Base-by-base conservation (phyloP, 2,888 invertebrate species). In the Chymomyza fuscimana region DNA sequence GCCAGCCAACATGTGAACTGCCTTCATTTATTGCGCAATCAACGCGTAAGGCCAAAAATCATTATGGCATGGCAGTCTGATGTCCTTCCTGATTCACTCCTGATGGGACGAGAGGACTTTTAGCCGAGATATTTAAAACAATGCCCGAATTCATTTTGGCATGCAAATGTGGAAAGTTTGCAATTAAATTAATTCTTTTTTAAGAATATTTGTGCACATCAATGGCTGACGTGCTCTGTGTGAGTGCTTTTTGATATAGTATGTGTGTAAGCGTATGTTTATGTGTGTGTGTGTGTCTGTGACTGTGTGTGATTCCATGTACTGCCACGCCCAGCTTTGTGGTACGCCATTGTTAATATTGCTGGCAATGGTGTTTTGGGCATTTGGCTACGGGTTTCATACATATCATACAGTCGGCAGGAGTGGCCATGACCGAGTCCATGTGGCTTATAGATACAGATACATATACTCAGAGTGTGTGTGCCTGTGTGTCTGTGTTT, bases 121-220 rank as follows among this genome's bases (percentile, higher is more conserved):
- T 25, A 62, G 51, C 64, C 60, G n/a, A 7, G 22, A 5, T 54
- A 9, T 54, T 54, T 15, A 66, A 51, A 50, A 50, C 54, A 64
- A 60, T 46, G 40, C 36, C 56, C 61, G 40, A 12, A 46, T 46
- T 46, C 58, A 12, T 19, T 58, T 25, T 16, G 52, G 32, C n/a
- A 29, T 29, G 51, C 51, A 63, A 63, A 67, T 67, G 67, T 12
- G 12, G 46, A 79, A 80, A 82, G 79, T 79, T 78, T 82, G 88
- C 81, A 85, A 86, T 88, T 81, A 85, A 88, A 88, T 88, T 88
- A 86, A 86, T 88, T 82, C 85, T 77, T 88, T 88, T 86, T 81
- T 86, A 88, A 80, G 87, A 86, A 87, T 86, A 87, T 87, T 77
- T 80, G 78, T 79, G 75, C 87, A 81, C 80, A 83, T 77, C 77